Conservation (phyloP, 2,888 invertebrate species). For the Hypselothyrea guttata region DNA sequence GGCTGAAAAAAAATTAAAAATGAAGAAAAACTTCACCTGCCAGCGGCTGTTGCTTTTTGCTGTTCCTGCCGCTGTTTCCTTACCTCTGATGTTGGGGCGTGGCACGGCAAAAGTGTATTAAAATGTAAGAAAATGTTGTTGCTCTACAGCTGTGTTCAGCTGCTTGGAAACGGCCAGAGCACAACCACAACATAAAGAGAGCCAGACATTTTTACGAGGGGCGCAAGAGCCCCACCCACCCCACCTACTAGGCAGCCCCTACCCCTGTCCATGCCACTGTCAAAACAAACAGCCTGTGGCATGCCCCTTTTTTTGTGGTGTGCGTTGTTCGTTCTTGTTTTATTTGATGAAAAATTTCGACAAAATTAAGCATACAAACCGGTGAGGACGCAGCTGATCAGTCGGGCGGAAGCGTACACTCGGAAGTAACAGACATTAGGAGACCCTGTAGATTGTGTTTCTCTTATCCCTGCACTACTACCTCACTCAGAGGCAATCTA, state of each 20-base stretch:
- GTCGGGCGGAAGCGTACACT: too few species aligned
- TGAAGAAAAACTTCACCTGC: slow-evolving; percentile 52
- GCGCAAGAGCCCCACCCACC: neutral
- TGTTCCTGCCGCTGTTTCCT: slow-evolving; percentile 16
- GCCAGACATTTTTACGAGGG: slow-evolving; percentile 35
- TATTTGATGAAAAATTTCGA: slow-evolving; percentile 46
- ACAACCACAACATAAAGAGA: slow-evolving; percentile 48
- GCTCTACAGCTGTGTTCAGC: slow-evolving; percentile 68
- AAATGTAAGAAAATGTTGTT: slow-evolving; percentile 66
- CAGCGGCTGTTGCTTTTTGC: slow-evolving; percentile 64
- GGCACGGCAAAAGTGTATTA: slow-evolving; percentile 67
- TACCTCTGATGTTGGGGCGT: slow-evolving; percentile 12
- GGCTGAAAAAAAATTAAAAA: slow-evolving; percentile 3
- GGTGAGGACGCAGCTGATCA: too few species aligned
- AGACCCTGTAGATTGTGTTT: too few species aligned
- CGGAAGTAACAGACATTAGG: too few species aligned
- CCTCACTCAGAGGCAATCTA: too few species aligned
- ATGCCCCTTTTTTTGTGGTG: slow-evolving; percentile 20
- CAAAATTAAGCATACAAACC: slow-evolving; percentile 72
- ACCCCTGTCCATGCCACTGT: slow-evolving; percentile 1
- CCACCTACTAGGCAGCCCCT: too few species aligned
- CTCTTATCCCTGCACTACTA: too few species aligned
- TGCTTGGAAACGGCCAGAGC: slow-evolving; percentile 66
- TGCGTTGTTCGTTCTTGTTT: slow-evolving; percentile 27
- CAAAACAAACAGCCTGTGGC: slow-evolving; percentile 50